These are phyloP conservation scores for Craterocephalus amniculus DNA, from an alignment of 2,797 vertebrate species.

Conservation along the genomic window DNA sequence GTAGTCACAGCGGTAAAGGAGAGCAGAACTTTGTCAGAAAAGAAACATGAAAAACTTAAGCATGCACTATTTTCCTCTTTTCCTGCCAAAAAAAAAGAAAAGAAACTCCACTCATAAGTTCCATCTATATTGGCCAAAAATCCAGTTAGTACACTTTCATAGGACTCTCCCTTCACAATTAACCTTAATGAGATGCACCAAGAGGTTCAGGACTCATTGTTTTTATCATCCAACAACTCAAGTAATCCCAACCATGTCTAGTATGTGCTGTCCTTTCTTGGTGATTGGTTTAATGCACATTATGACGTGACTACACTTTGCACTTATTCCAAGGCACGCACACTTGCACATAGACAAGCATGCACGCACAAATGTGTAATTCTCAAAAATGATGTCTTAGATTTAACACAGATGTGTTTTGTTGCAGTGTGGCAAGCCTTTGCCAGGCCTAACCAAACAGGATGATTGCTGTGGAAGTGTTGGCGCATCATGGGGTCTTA, in stretches of 20 bases:
- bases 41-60: conserved; percentile 20
- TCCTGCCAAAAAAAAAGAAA: conserved; percentile 52
- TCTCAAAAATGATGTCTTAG: conserved; percentile 50
- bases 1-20: conserved; percentile 5
- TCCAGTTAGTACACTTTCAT: conserved; percentile 57
- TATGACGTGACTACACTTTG: conserved; percentile 29
- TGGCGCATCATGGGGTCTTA: conserved; percentile 91
- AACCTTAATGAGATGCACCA: conserved; percentile 64
- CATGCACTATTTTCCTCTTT: conserved; percentile 30
- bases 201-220: conserved; percentile 47
- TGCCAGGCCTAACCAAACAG: conserved; percentile 89
- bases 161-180: conserved; percentile 67
- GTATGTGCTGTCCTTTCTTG: conserved; percentile 54
- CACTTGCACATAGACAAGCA: conserved; percentile 33
- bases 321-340: conserved; percentile 28
- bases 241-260: conserved; percentile 72
- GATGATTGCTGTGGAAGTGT: conserved; percentile 96
- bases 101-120: conserved; percentile 50
- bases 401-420: conserved; percentile 76
- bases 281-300: conserved; percentile 45
- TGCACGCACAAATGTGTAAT: conserved; percentile 50
- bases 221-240: conserved; percentile 59
- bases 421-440: conserved; percentile 89
- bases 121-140: conserved; percentile 61
- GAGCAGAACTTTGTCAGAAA: conserved; percentile 34